Conservation (phyloP, 1,140 invertebrate genomes). For the Microvelia longipes region DNA sequence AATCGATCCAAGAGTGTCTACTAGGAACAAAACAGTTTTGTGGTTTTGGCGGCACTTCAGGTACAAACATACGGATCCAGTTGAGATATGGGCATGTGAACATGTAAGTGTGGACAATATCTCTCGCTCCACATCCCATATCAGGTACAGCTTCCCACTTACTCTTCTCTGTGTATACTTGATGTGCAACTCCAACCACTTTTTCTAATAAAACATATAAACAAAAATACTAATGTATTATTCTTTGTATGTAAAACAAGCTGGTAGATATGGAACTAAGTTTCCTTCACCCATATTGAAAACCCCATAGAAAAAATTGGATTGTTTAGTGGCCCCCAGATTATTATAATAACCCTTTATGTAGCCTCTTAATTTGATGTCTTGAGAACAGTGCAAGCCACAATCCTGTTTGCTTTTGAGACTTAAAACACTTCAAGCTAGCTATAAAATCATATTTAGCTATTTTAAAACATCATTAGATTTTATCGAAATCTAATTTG, state of each 20-base stretch:
- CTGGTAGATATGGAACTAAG: no score
- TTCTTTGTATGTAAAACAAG: neutral
- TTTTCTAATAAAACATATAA: constrained; percentile 9
- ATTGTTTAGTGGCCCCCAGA: no score
- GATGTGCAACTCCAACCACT: constrained; percentile 19
- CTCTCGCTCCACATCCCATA: constrained; percentile 15
- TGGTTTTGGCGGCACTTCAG: constrained; percentile 11
- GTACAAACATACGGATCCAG: constrained; percentile 14
- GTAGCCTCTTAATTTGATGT: no score
- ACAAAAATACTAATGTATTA: no score
- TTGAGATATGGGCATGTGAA: constrained; percentile 19
- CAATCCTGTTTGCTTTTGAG: no score
- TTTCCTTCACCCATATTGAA: neutral
- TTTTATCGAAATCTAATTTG: no score
- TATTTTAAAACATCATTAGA: no score
- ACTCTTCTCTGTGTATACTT: constrained; percentile 16
- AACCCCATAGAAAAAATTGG: neutral
- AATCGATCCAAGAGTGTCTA: neutral
- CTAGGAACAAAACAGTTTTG: constrained; percentile 10
- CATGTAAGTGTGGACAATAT: constrained; percentile 20
- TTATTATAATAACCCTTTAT: no score
- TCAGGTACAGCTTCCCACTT: constrained; percentile 10
- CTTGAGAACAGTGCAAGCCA: no score
- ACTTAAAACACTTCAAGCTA: no score
- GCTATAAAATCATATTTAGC: no score